Base-by-base conservation (phyloP, 2,113 vertebrate genomes). In the Vulpes lagopus region DNA sequence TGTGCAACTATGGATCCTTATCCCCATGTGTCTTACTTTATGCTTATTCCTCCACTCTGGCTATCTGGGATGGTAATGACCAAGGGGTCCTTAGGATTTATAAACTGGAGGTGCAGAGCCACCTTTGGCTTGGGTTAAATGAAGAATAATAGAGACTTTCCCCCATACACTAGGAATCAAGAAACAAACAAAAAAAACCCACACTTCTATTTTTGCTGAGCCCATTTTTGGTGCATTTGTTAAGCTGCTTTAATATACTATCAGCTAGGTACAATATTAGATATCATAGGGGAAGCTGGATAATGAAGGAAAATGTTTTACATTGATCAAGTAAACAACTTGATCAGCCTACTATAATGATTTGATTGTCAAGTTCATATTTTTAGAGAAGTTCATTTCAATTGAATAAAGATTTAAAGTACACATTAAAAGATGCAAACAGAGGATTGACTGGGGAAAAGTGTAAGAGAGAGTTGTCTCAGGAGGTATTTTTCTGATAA, bases 371-470 rank as follows among this genome's bases (percentile, higher is more conserved):
- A 53, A 49, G 35, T 79, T 89, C 32, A 67, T 14, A 38, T 79
- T 93, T 93, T 73, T 7, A 16, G 22, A 25, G 10, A 67, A 67
- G 5, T 69, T 78, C 71, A 1, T 65, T 83, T 87, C 27, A 67
- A 59, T n/a, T 90, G 32, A 64, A 60, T 38, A 85, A 89, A 90
- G 15, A 79, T 87, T 59, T 78, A 80, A 93, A 93, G 8, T 38
- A 65, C 2, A 35, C 4, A 78, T 32, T 64, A 55, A 49, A 73
- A 83, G 51, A 92, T 64, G 9, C 25, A 83, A 80, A 74, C 25
- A 80, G 32, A 88, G 17, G 5, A 1, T 22, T 94, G 53, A 19
- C 38, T 32, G 9, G 9, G 27, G 25, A 62, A 62, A 15, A 51
- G 20, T 19, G 15, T 53, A 78, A 78, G 3, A 76, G 3, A 65